Evolutionary conservation across 2,888 invertebrate genomes (phyloP).

Genomic region (Drosophila acutilabella): DNA sequence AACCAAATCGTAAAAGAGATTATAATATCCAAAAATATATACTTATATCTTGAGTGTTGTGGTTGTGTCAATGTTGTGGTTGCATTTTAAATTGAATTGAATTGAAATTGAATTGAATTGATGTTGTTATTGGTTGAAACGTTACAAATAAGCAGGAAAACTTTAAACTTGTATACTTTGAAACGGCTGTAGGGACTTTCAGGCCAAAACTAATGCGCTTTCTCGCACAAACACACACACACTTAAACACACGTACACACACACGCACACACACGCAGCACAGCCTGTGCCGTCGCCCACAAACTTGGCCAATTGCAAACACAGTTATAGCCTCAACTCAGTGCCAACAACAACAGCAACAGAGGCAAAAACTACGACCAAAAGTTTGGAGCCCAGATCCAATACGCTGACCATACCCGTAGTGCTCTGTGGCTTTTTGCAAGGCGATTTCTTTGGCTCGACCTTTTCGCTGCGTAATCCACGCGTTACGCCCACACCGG

Average conservation of each 20-base stretch:
- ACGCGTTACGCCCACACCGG: slow-evolving; percentile 56
- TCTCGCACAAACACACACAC: slow-evolving; percentile 40
- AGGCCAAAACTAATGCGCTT: slow-evolving; percentile 57
- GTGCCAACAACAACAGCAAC: slow-evolving; percentile 8
- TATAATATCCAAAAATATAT: slow-evolving; percentile 38
- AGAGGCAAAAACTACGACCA: slow-evolving; percentile 7
- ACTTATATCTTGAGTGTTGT: slow-evolving; percentile 81
- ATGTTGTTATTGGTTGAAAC: slow-evolving; percentile 60
- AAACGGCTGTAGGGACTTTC: slow-evolving; percentile 23
- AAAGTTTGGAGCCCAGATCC: slow-evolving; percentile 22
- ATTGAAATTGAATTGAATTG: slow-evolving; percentile 54
- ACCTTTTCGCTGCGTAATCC: slow-evolving; percentile 67
- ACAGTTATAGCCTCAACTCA: slow-evolving; percentile 68
- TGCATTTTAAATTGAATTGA: slow-evolving; percentile 77
- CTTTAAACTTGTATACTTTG: background rate
- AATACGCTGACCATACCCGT: slow-evolving; percentile 84
- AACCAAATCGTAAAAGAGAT: slow-evolving; percentile 28
- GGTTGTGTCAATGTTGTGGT: slow-evolving; percentile 85
- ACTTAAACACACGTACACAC: slow-evolving; percentile 15
- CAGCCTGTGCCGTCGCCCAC: slow-evolving; percentile 37
- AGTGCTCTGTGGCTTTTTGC: slow-evolving; percentile 86
- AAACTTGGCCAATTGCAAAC: slow-evolving; percentile 45
- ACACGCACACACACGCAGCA: slow-evolving; percentile 19
- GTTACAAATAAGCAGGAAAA: slow-evolving; percentile 2
- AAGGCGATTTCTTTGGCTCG: slow-evolving; percentile 81